Percentiles rank a stretch among this genome's conserved stretches.
Conservation (phyloP, 2,113 vertebrate genomes). For the Elephas maximus region DNA sequence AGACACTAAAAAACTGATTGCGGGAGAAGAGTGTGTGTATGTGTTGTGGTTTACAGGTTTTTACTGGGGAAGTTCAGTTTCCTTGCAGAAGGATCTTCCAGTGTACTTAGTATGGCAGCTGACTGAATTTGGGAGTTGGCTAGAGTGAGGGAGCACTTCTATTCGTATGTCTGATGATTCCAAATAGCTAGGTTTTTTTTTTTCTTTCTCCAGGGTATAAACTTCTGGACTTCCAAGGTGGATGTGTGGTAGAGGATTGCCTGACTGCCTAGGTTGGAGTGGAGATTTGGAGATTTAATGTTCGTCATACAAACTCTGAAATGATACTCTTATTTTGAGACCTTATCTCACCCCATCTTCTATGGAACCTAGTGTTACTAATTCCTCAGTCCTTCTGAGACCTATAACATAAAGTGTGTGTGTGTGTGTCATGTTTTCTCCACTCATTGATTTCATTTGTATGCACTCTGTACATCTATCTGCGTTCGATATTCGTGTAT, state of each 20-base stretch:
- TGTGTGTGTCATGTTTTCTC: background rate
- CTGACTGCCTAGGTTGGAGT: background rate
- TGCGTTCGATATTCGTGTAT: background rate
- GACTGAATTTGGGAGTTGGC: background rate
- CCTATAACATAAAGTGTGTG: background rate
- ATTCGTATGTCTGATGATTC: background rate
- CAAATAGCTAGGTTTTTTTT: background rate
- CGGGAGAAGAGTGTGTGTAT: background rate
- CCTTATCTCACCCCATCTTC: background rate
- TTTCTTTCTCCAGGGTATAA: background rate
- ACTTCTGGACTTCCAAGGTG: background rate
- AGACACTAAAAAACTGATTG: background rate
- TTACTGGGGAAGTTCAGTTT: background rate
- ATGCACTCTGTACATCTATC: background rate
- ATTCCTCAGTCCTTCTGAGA: background rate
- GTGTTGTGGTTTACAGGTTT: background rate
- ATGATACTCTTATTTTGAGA: background rate
- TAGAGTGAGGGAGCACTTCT: background rate
- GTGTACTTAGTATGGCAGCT: background rate
- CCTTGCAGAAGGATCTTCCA: slow-evolving; percentile 12
- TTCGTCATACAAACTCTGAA: background rate
- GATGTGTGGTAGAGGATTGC: background rate
- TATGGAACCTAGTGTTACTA: background rate
- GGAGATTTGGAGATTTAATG: slow-evolving; percentile 16
- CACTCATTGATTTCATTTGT: background rate